phyloP scores from a whole-genome alignment of 2,113 vertebrate genomes.

The Aegithalos caudatus region DNA sequence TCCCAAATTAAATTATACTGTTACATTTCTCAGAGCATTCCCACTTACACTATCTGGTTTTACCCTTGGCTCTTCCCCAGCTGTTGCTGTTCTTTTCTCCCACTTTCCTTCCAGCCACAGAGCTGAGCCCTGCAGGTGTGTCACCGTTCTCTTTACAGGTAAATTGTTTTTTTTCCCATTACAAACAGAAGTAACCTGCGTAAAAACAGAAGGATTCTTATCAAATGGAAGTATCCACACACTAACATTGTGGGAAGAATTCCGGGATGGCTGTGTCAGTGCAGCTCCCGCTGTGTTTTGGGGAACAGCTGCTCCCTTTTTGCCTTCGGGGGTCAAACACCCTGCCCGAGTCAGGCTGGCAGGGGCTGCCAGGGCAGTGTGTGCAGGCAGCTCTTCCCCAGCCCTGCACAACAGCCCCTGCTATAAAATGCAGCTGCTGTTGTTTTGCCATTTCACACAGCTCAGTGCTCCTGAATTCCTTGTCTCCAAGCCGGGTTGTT shows the following conservation, averaged over 20 bases:
- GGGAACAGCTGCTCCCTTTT: background rate
- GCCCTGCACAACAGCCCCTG: background rate
- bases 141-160: background rate
- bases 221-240: accelerated
- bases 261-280: accelerated
- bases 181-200: background rate
- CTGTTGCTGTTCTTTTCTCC: background rate
- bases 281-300: accelerated
- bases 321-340: background rate
- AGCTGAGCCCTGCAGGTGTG: background rate
- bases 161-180: background rate
- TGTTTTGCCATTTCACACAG: background rate
- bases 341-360: background rate
- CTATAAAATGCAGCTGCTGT: background rate
- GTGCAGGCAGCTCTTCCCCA: background rate
- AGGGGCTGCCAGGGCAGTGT: accelerated
- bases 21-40: background rate
- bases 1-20: background rate
- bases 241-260: accelerated
- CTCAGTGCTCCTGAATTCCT: background rate
- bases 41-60: accelerated
- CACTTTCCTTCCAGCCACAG: background rate
- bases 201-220: background rate
- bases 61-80: background rate
- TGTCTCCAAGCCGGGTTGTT: background rate